Conservation (phyloP, 64 coral and sea anemone genomes). For the Acropora tenuis region DNA sequence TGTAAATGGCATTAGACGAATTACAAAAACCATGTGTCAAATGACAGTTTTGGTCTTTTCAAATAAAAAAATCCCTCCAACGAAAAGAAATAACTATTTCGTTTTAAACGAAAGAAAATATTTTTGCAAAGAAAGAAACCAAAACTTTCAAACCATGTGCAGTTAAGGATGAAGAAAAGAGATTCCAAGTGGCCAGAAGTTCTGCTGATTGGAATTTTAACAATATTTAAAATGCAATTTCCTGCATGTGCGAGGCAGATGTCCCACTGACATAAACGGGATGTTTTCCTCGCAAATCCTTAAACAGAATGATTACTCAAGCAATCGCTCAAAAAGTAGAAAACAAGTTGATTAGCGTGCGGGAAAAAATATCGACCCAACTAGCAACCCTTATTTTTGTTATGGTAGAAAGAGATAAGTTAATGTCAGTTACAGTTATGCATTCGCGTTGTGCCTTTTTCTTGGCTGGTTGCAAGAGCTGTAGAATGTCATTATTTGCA, state of each 20-base stretch:
- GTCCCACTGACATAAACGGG: neutral
- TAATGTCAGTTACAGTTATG: neutral
- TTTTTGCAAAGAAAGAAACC: neutral
- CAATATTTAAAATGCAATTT: slow-evolving; percentile 33
- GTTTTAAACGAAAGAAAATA: neutral
- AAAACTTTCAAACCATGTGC: neutral
- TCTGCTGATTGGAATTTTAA: slow-evolving; percentile 18
- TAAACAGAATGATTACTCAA: neutral
- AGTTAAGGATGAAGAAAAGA: neutral
- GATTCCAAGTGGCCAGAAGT: slow-evolving; percentile 1
- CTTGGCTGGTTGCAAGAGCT: neutral
- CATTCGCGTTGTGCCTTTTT: neutral
- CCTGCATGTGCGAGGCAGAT: slow-evolving; percentile 5
- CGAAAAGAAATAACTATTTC: neutral
- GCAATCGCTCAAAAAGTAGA: neutral
- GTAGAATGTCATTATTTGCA: neutral
- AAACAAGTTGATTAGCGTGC: neutral
- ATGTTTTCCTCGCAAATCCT: neutral
- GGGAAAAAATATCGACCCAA: neutral
- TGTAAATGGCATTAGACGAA: neutral
- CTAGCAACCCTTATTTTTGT: neutral
- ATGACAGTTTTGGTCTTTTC: neutral
- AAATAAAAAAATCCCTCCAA: neutral
- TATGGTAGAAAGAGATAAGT: slow-evolving; percentile 10
- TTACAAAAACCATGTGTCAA: slow-evolving; percentile 17